Conservation (phyloP, 2,797 vertebrate genomes). For the Poeciliopsis paucimaculata region DNA sequence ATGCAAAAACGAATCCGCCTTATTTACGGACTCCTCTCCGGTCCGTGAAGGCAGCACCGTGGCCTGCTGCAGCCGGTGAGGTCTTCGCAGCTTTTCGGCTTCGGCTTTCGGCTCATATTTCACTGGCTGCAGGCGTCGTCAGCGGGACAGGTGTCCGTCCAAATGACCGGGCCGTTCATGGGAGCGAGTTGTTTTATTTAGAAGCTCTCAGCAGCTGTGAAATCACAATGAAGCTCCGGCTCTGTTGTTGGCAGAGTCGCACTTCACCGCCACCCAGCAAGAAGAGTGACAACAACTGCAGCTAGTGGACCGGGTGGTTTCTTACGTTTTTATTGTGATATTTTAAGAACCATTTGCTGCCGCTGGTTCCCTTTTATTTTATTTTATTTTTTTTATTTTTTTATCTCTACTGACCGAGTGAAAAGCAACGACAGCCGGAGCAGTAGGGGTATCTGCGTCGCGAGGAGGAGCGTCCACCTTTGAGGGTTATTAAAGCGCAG, state of each 20-base stretch:
- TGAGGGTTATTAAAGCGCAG: slow-evolving; percentile 47
- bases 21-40: not conserved
- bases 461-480: slow-evolving; percentile 61
- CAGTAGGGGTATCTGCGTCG: slow-evolving; percentile 12
- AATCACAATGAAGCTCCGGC: slow-evolving; percentile 5
- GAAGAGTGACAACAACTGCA: not conserved
- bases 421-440: slow-evolving; percentile 14
- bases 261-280: not conserved
- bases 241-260: slow-evolving; percentile 2
- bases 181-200: not conserved
- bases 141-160: slow-evolving; percentile 17
- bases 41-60: not conserved
- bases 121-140: not conserved
- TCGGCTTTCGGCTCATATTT: not conserved
- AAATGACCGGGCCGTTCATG: not conserved
- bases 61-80: not conserved
- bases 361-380: not conserved
- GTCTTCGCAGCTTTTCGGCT: not conserved
- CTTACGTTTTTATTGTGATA: not conserved
- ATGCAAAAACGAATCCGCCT: not conserved
- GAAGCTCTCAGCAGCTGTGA: not conserved
- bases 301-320: not conserved
- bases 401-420: not conserved
- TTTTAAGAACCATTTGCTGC: not conserved
- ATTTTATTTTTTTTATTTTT: not conserved